Evolutionary conservation across 2,888 invertebrate genomes (phyloP), one percentile per base, ranked within the genome.

Genomic region (Fragum whitleyi): DNA sequence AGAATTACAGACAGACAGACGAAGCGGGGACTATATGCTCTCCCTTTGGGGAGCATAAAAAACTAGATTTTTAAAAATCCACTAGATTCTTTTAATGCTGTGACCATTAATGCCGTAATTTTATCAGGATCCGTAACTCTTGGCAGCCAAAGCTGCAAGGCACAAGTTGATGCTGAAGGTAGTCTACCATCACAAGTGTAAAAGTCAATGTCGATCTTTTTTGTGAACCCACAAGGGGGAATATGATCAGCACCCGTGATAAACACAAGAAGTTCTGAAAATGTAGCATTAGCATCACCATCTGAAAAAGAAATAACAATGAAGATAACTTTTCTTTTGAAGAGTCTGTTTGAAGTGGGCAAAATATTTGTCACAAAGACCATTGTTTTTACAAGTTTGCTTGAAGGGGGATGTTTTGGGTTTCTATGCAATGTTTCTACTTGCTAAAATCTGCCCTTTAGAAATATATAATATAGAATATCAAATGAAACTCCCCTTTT

Each of bases 41-140:
- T n/a, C n/a, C n/a, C n/a, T n/a, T n/a, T n/a, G n/a, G n/a, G n/a
- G n/a, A n/a, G n/a, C n/a, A n/a, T n/a, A n/a, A n/a, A n/a, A n/a
- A n/a, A n/a, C n/a, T n/a, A n/a, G n/a, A n/a, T n/a, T 59, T 59
- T 59, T 59, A 71, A 7, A 71, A 71, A 71, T 36, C 71, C 71
- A 16, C 36, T 57, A 2, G 57, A 57, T 36, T 57, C 71, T 39
- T 57, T 71, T 21, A 71, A 36, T 26, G 57, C 71, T n/a, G 39
- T 71, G 9, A 57, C 7, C 71, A 71, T 71, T 19, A 32, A 3
- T 23, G 36, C 39, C 7, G 36, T 9, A 6, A 71, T 23, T 23
- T 26, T 71, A 19, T 59, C 71, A 57, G 71, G 36, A 36, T 71
- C 71, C 9, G 39, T 21, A 3, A 71, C 53, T 23, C 71, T 71